Percentiles rank a stretch among this genome's conserved stretches.
Conservation (phyloP, 2,888 invertebrate species). For the Catonia carolina region DNA sequence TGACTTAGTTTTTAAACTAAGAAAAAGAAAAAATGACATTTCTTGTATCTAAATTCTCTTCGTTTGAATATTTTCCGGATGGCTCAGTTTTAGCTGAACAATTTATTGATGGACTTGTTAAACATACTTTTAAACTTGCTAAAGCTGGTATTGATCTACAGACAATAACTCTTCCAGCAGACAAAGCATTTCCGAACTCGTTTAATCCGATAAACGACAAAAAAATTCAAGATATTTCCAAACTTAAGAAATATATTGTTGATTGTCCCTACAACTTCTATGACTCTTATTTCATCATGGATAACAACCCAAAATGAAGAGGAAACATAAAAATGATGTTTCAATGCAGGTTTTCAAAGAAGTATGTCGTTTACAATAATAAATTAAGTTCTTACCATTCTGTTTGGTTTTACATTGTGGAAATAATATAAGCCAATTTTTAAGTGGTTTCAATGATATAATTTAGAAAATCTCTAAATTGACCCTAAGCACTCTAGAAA, state of each 20-base stretch:
- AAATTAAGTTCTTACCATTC: too few relatives aligned
- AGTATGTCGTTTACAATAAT: too few relatives aligned
- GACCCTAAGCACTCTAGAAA: too few relatives aligned
- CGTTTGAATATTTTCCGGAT: background rate
- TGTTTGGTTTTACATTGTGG: too few relatives aligned
- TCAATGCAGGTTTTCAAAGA: too few relatives aligned
- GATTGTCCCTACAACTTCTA: background rate
- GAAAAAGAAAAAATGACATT: background rate
- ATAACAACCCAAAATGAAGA: background rate
- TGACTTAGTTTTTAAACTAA: too few relatives aligned
- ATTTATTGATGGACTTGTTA: background rate
- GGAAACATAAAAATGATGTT: too few relatives aligned
- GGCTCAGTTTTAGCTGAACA: background rate
- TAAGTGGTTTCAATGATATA: too few relatives aligned
- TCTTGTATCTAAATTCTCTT: background rate
- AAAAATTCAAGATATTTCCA: background rate
- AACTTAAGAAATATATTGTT: background rate
- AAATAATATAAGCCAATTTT: too few relatives aligned
- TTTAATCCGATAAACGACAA: background rate
- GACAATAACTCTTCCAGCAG: background rate
- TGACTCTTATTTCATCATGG: background rate
- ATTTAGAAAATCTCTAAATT: too few relatives aligned
- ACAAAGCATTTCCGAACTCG: background rate
- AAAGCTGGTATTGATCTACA: background rate
- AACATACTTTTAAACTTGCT: background rate